Percentiles rank a stretch among this genome's conserved stretches.
Conservation (phyloP, 2,888 invertebrate species). For the Anarsia innoxiella region DNA sequence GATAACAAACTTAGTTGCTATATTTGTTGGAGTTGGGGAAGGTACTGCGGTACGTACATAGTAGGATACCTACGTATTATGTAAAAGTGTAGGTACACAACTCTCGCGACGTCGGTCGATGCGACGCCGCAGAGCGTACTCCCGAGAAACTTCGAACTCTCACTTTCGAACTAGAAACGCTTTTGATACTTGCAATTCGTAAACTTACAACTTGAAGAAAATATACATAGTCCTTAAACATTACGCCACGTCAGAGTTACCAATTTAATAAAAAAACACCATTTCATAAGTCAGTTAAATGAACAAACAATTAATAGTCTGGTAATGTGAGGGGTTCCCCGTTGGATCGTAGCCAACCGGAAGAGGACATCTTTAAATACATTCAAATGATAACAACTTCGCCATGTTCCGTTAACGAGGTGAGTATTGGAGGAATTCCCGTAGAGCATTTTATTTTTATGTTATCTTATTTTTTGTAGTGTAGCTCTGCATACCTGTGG, state of each 20-base stretch:
- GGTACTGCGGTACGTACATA: conserved; percentile 3
- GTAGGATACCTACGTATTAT: conserved; percentile 12
- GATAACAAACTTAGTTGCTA: conserved; percentile 9
- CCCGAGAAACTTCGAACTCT: conserved; percentile 61
- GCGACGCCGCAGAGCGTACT: conserved; percentile 35
- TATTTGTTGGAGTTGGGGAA: not conserved
- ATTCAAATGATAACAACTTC: conserved; percentile 64
- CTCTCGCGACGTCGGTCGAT: conserved; percentile 38
- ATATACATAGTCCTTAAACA: no score
- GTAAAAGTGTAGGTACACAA: conserved; percentile 28
- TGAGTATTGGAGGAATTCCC: not conserved
- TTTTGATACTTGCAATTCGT: conserved; percentile 44
- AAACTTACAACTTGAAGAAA: conserved; percentile 7
- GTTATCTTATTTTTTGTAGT: not conserved
- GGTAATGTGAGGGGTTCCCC: conserved; percentile 67
- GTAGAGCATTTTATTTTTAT: not conserved
- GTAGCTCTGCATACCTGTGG: conserved; percentile 13
- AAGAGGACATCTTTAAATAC: conserved; percentile 63
- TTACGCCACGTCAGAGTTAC: no score
- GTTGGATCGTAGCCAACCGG: conserved; percentile 66
- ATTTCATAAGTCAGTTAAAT: no score
- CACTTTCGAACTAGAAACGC: conserved; percentile 61
- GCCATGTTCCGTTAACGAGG: conserved; percentile 18
- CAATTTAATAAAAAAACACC: conserved; percentile 58
- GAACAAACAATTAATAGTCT: conserved; percentile 67